phyloP scores from a whole-genome alignment of 2,113 vertebrate species.

The Bostrychus sinensis region DNA sequence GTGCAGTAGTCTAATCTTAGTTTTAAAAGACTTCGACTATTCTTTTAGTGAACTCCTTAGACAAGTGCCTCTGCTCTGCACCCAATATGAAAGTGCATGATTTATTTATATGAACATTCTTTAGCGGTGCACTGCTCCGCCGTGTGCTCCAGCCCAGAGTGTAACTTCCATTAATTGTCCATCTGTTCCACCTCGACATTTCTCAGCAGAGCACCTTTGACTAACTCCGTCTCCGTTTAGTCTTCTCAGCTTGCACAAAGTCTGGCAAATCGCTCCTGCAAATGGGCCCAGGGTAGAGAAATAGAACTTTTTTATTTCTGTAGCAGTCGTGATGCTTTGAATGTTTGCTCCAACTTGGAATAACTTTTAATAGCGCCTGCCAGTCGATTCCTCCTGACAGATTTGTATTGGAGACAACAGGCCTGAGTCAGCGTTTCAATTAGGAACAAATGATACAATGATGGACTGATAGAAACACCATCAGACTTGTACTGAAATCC shows the following conservation, averaged over 20 bases:
- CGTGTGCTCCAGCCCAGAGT: conserved; percentile 26
- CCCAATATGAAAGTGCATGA: conserved; percentile 6
- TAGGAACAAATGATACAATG: conserved; percentile 29
- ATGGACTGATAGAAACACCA: conserved; percentile 38
- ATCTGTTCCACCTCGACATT: conserved; percentile 54
- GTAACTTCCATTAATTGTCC: conserved; percentile 55
- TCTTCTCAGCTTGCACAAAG: conserved; percentile 22
- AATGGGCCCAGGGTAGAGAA: conserved; percentile 4
- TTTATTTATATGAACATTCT: neutral
- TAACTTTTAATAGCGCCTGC: neutral
- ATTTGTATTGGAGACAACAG: neutral
- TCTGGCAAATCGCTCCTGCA: conserved; percentile 28
- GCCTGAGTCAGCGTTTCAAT: conserved; percentile 38
- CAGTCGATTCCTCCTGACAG: conserved; percentile 2
- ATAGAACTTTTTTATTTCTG: neutral
- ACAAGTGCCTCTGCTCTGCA: neutral
- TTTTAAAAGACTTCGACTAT: neutral
- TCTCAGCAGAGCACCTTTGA: conserved; percentile 53
- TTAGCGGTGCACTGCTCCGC: conserved; percentile 23
- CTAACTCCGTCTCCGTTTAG: conserved; percentile 52
- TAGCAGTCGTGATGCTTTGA: conserved; percentile 11
- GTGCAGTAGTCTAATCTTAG: neutral
- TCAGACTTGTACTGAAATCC: conserved; percentile 39
- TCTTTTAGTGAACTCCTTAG: neutral
- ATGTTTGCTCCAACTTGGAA: conserved; percentile 18